These are phyloP conservation scores for Hypsopygia costalis DNA, from an alignment of 2,888 invertebrate genomes.

Conservation along the genomic window DNA sequence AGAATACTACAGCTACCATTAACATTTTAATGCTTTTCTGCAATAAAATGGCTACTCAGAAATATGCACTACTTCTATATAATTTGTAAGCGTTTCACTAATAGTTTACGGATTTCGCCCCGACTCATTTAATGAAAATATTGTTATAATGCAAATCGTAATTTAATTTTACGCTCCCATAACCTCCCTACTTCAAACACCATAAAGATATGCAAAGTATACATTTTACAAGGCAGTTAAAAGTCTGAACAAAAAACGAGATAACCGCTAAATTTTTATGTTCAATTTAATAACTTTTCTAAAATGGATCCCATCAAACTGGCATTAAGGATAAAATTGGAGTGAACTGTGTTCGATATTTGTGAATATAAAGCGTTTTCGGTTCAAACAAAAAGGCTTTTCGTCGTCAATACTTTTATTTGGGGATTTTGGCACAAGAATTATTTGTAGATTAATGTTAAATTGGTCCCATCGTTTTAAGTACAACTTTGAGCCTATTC, in stretches of 20 bases:
- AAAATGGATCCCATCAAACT: constrained; percentile 33
- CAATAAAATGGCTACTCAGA: too few species aligned
- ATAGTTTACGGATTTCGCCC: too few species aligned
- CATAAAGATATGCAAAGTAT: constrained; percentile 15
- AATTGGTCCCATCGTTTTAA: constrained; percentile 1
- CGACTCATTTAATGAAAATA: too few species aligned
- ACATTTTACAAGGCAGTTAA: constrained; percentile 17
- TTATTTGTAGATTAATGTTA: constrained; percentile 11
- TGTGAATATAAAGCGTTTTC: constrained; percentile 22
- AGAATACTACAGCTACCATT: too few species aligned
- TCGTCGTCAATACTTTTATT: constrained; percentile 12
- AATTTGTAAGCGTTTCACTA: too few species aligned
- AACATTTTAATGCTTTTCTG: too few species aligned
- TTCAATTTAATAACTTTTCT: constrained; percentile 26
- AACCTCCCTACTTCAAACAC: too few species aligned
- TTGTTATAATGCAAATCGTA: neutral
- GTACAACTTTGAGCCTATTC: constrained; percentile 9
- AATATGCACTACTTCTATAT: too few species aligned
- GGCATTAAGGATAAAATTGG: constrained; percentile 27
- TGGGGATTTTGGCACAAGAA: constrained; percentile 14
- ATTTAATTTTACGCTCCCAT: neutral
- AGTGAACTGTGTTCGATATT: constrained; percentile 25
- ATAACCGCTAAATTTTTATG: constrained; percentile 17
- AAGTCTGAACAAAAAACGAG: constrained; percentile 15
- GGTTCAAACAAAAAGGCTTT: constrained; percentile 13